Conservation (phyloP, 1,140 invertebrate species). For the Popillia japonica region DNA sequence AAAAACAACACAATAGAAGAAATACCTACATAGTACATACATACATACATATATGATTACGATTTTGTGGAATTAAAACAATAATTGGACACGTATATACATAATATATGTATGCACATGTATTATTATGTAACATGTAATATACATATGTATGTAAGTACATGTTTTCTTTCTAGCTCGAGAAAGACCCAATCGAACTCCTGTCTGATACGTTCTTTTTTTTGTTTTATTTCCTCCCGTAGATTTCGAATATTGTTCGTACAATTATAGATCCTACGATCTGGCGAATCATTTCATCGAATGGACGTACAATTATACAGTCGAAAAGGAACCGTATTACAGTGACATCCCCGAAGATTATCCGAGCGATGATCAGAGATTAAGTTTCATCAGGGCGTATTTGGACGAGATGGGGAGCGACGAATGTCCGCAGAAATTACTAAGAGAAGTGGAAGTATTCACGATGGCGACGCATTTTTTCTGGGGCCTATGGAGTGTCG, state of each 20-base stretch:
- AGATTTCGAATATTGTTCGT: conserved; percentile 94
- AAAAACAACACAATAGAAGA: too few relatives aligned
- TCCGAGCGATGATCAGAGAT: conserved; percentile 81
- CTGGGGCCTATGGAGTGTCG: conserved; percentile 91
- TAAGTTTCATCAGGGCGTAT: conserved; percentile 57
- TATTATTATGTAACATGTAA: too few relatives aligned
- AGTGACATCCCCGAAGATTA: conserved; percentile 71
- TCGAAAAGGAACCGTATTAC: conserved; percentile 81
- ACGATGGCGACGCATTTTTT: conserved; percentile 90
- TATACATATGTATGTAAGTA: too few relatives aligned
- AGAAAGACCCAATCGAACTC: not conserved
- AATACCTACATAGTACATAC: too few relatives aligned
- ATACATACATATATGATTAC: too few relatives aligned
- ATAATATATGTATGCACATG: too few relatives aligned
- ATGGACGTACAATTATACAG: conserved; percentile 92
- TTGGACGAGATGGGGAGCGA: conserved; percentile 54
- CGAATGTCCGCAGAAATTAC: conserved; percentile 69
- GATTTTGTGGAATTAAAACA: too few relatives aligned
- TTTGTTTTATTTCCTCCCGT: conserved; percentile 61
- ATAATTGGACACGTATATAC: too few relatives aligned
- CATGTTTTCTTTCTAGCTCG: too few relatives aligned
- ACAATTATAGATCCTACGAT: conserved; percentile 94
- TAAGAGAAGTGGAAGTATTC: conserved; percentile 83
- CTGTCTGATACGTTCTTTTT: conserved; percentile 39
- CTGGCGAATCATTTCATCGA: conserved; percentile 96